Conservation (phyloP, 1,140 invertebrate genomes). For the Pentalonia nigronervosa region DNA sequence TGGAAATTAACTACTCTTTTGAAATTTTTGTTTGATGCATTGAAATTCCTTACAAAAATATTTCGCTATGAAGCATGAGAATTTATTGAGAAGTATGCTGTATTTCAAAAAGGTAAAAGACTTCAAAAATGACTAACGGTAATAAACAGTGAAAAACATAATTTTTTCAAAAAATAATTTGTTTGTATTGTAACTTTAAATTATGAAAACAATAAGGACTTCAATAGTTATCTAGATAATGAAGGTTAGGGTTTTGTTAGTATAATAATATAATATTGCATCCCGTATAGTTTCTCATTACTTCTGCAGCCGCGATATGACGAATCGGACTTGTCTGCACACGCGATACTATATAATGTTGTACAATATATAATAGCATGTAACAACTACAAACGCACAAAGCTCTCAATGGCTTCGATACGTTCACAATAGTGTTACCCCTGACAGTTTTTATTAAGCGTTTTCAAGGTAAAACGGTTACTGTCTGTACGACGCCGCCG, state of each 20-base stretch:
- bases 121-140: too few relatives aligned
- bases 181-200: too few relatives aligned
- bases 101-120: too few relatives aligned
- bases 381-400: not conserved
- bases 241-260: not conserved
- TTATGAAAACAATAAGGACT: too few relatives aligned
- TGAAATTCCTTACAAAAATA: too few relatives aligned
- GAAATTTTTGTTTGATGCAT: too few relatives aligned
- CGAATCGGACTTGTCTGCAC: not conserved
- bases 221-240: not conserved
- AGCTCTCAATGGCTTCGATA: not conserved
- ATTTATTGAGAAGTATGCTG: too few relatives aligned
- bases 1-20: too few relatives aligned
- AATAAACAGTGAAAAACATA: too few relatives aligned
- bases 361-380: not conserved
- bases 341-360: too few relatives aligned
- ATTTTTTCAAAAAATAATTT: too few relatives aligned
- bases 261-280: not conserved
- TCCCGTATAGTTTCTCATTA: not conserved
- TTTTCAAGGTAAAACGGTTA: not conserved
- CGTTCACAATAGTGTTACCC: not conserved
- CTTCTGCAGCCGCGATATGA: not conserved
- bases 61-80: too few relatives aligned
- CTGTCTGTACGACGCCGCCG: not conserved
- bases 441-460: not conserved